Percentiles rank a stretch among this genome's conserved stretches.
Evolutionary conservation across 2,113 vertebrate genomes (phyloP).

Genomic region (Synodontis membranacea): DNA sequence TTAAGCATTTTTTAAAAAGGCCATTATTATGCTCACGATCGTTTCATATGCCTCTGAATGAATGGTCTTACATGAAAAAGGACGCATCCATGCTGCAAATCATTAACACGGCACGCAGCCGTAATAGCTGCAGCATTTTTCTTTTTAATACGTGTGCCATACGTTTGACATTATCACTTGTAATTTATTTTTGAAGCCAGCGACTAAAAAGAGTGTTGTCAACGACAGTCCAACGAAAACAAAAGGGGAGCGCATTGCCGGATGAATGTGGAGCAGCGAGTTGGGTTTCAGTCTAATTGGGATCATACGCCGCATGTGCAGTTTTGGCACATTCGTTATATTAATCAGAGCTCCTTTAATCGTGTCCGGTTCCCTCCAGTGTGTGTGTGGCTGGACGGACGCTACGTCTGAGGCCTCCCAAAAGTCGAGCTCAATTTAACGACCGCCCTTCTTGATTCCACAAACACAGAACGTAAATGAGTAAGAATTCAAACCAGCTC

Average conservation of each 20-base stretch:
- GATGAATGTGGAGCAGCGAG: constrained; percentile 75
- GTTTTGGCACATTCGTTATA: constrained; percentile 78
- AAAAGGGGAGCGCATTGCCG: constrained; percentile 76
- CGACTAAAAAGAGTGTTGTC: constrained; percentile 69
- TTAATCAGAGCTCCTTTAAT: constrained; percentile 86
- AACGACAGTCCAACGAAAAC: constrained; percentile 82
- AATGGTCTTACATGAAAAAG: constrained; percentile 24
- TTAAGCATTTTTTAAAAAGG: not conserved
- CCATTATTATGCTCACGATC: not conserved
- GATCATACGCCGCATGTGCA: constrained; percentile 84
- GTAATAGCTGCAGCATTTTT: constrained; percentile 14
- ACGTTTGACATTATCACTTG: constrained; percentile 63
- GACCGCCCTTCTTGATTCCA: not conserved
- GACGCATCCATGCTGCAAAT: not conserved
- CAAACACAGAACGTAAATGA: not conserved
- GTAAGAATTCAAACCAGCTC: not conserved
- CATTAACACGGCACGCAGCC: not conserved
- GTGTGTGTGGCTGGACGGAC: constrained; percentile 70
- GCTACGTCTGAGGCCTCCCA: constrained; percentile 63
- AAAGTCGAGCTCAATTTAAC: constrained; percentile 9
- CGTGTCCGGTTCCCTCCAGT: constrained; percentile 74
- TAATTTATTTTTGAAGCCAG: constrained; percentile 64
- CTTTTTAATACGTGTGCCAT: constrained; percentile 44
- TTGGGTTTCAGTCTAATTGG: constrained; percentile 87
- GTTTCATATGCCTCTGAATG: constrained; percentile 4